These are phyloP conservation scores for Brachypodius melanocephalos DNA, from an alignment of 2,113 vertebrate genomes.

Conservation along the genomic window DNA sequence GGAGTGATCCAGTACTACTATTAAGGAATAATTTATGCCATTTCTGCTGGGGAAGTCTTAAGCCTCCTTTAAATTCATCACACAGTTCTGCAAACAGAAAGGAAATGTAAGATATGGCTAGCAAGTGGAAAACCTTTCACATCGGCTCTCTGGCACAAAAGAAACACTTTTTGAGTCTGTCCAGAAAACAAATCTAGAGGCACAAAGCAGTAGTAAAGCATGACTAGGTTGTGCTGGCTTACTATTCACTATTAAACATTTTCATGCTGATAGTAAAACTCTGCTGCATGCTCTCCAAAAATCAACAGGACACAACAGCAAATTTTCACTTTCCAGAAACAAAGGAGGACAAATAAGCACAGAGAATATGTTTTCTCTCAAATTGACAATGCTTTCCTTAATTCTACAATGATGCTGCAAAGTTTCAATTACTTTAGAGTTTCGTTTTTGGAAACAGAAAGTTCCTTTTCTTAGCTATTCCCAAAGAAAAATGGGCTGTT, in stretches of 20 bases:
- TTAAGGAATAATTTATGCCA: neutral
- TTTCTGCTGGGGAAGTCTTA: neutral
- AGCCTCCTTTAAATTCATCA: neutral
- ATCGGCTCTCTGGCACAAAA: neutral
- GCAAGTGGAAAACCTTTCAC: neutral
- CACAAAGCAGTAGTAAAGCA: neutral
- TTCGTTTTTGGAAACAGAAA: neutral
- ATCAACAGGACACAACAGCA: neutral
- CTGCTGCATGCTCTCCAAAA: neutral
- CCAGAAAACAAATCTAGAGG: neutral
- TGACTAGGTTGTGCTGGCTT: neutral
- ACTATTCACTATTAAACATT: neutral
- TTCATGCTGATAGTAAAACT: neutral
- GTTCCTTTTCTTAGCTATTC: neutral
- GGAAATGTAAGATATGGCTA: fast-evolving
- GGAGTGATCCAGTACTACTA: neutral
- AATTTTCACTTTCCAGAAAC: neutral
- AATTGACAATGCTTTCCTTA: neutral
- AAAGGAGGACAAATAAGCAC: neutral
- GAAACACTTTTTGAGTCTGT: neutral
- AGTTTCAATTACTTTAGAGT: neutral
- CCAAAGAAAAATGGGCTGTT: neutral
- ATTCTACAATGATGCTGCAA: neutral
- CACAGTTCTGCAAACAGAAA: neutral
- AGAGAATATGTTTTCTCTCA: neutral